These are phyloP conservation scores for Plagiodera versicolora DNA, from an alignment of 2,888 invertebrate species.

Conservation along the genomic window DNA sequence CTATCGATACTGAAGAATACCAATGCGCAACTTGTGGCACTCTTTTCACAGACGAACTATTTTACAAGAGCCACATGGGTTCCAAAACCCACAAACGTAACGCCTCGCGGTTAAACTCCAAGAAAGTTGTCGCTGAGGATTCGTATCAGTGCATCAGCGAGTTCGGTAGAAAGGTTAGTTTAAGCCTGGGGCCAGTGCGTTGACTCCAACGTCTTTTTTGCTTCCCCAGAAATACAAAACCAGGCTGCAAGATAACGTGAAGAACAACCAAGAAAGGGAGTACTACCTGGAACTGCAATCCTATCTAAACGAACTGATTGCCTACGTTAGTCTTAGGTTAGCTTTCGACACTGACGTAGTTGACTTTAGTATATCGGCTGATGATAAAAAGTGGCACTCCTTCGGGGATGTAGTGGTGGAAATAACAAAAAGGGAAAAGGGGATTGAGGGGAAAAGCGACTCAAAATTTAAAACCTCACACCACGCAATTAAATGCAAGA, in stretches of 20 bases:
- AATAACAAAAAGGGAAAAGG: conserved; percentile 2
- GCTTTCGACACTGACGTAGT: conserved; percentile 23
- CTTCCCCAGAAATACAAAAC: conserved; percentile 34
- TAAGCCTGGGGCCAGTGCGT: too few species aligned
- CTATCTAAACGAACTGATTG: conserved; percentile 28
- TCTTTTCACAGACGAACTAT: conserved; percentile 12
- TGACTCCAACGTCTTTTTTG: too few species aligned
- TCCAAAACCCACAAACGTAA: conserved; percentile 24
- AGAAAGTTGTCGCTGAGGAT: not conserved
- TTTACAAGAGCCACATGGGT: conserved; percentile 19
- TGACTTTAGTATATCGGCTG: conserved; percentile 28
- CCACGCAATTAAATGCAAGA: conserved; percentile 31
- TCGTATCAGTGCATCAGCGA: not conserved
- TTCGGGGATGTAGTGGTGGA: conserved; percentile 36
- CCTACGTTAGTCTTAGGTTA: conserved; percentile 34
- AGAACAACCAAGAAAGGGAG: conserved; percentile 10
- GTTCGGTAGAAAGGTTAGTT: conserved; percentile 14
- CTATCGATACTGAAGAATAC: not conserved
- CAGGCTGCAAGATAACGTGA: conserved; percentile 3
- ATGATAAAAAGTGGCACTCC: conserved; percentile 33
- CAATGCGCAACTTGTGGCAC: conserved; percentile 17
- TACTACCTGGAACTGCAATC: not conserved
- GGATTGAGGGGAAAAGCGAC: too few species aligned
- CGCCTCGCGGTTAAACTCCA: not conserved
- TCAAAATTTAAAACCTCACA: not conserved